Evolutionary conservation across 2,797 vertebrate genomes (phyloP), one percentile per base, ranked within the genome.

Genomic region (Potorous gilbertii): DNA sequence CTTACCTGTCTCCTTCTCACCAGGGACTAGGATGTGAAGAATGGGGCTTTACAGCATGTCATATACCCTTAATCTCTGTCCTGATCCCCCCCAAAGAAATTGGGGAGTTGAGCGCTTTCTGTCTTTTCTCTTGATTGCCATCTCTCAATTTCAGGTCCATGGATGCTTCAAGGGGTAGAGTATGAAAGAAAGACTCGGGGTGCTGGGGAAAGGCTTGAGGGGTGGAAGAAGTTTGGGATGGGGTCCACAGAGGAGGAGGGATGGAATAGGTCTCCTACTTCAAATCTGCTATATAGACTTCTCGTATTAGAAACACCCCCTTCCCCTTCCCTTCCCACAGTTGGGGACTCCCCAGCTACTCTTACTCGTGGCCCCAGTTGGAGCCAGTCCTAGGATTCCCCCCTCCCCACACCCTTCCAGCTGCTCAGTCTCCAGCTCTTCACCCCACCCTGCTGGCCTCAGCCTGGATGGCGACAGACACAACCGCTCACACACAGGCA

Each of bases 391-490:
- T 97, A 96, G 96, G 96, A 95, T 97, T 90, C 94, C 66, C 97
- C 97, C 94, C 40, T 93, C 90, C 93, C 54, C 91, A 95, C 94
- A 55, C 66, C 57, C 92, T 93, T 93, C 57, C 92, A 0, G 74
- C 57, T 95, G 93, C 90, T 93, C 96, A 96, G 95, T 62, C 6
- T 96, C 95, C 93, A 90, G 89, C 94, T 96, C 91, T 94, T 96
- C 81, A 97, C 97, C 96, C 97, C 90, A 4, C 97, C 97, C 97
- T 96, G 97, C 95, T 93, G n/a, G 93, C 96, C 96, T 97, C 93
- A 97, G 97, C 97, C 96, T 95, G 98, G 97, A 96, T 97, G 97
- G 97, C 90, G 94, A 97, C 98, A 98, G 97, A 97, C 98, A 96
- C 97, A 97, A 95, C 94, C 94, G 92, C 95, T 93, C 95, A 93